Evolutionary conservation across 2,888 invertebrate genomes (phyloP).

Genomic region (Lepidochitona cinerea): DNA sequence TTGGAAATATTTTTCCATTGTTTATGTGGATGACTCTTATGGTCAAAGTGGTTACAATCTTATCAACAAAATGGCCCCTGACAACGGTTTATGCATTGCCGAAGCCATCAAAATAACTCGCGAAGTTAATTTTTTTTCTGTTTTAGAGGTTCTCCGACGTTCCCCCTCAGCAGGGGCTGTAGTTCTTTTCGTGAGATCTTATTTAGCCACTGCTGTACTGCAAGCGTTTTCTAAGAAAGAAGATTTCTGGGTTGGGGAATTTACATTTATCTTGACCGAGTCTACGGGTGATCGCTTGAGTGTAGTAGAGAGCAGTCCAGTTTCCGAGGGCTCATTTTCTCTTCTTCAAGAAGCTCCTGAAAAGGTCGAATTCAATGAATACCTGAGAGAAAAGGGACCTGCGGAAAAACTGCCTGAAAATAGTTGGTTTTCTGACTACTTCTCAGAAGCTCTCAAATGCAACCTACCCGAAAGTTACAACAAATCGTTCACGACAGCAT

Average conservation of each 20-base stretch:
- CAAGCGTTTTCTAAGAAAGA: not conserved
- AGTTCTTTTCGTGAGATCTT: not conserved
- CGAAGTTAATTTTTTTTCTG: not conserved
- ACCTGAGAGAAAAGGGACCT: not conserved
- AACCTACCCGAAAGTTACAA: not conserved
- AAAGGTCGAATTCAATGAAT: not conserved
- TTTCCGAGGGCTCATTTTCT: not conserved
- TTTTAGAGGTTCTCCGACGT: not conserved
- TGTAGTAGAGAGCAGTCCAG: not conserved
- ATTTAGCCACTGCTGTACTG: not conserved
- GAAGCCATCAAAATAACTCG: not conserved
- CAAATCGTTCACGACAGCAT: not conserved
- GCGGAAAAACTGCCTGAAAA: not conserved
- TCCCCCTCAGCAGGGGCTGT: not conserved
- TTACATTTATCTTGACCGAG: not conserved
- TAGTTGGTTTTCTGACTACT: not conserved
- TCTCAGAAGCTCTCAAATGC: not conserved
- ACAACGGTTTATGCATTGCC: not conserved
- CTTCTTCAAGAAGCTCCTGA: not conserved
- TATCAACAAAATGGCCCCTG: not conserved
- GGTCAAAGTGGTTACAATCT: not conserved
- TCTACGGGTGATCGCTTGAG: not conserved
- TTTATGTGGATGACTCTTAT: not conserved
- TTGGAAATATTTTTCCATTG: not conserved
- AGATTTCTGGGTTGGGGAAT: not conserved